These are phyloP conservation scores for Papilio polyxenes DNA, from an alignment of 1,140 invertebrate genomes.

Conservation along the genomic window DNA sequence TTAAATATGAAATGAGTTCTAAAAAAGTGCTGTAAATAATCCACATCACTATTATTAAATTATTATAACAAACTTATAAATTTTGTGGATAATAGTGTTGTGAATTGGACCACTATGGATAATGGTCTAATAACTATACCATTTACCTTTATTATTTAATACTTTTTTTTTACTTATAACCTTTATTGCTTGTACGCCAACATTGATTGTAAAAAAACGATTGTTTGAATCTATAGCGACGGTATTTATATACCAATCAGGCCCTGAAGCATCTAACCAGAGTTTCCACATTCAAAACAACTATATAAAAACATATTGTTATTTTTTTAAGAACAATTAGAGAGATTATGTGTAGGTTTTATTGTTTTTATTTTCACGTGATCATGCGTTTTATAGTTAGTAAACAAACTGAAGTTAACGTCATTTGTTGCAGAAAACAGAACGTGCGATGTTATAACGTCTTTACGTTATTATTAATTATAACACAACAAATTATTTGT, in stretches of 20 bases:
- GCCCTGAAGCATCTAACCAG: not conserved
- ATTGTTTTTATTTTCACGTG: not conserved
- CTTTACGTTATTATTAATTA: not conserved
- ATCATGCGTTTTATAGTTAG: slow-evolving; percentile 7
- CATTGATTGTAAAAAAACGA: not conserved
- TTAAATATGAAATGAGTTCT: not conserved
- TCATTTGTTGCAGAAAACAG: not conserved
- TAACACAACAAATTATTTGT: not conserved
- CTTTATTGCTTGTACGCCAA: not conserved
- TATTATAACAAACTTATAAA: too few species aligned
- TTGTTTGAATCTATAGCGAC: not conserved
- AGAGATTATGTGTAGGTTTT: not conserved
- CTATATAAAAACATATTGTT: not conserved
- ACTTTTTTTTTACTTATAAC: not conserved
- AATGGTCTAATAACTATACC: not conserved
- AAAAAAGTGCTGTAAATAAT: not conserved
- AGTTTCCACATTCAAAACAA: not conserved
- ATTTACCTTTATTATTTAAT: not conserved
- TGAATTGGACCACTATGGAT: not conserved
- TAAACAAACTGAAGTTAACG: not conserved
- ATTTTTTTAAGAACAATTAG: not conserved
- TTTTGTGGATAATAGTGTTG: too few species aligned
- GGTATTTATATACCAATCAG: not conserved
- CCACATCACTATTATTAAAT: not conserved
- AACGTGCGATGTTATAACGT: not conserved